Evolutionary conservation across 2,113 vertebrate genomes (phyloP).

Genomic region (Sinosuthora webbiana): DNA sequence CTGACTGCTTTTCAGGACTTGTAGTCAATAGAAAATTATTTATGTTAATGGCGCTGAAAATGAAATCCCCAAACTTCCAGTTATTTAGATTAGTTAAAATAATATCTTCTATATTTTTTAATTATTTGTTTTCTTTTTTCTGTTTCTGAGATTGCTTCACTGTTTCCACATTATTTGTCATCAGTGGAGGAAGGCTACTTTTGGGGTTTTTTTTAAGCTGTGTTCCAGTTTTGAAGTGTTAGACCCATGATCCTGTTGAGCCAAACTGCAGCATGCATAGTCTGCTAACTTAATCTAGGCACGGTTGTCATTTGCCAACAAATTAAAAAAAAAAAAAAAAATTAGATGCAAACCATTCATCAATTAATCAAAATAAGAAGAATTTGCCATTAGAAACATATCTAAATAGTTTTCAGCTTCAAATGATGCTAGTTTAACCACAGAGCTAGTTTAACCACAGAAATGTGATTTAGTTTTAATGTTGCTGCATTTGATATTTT

Average conservation of each 20-base stretch:
- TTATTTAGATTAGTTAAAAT: background rate
- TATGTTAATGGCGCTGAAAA: background rate
- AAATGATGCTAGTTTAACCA: background rate
- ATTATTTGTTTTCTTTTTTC: background rate
- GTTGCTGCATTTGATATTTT: background rate
- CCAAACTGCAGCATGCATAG: background rate
- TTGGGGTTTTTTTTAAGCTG: rapidly evolving
- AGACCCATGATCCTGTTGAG: background rate
- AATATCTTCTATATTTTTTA: background rate
- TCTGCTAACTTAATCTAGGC: background rate
- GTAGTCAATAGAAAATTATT: background rate
- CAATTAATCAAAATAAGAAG: background rate
- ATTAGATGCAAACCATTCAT: background rate
- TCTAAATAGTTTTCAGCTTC: background rate
- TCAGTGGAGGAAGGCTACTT: background rate
- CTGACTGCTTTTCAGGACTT: background rate
- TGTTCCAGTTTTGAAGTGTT: background rate
- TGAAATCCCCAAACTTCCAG: background rate
- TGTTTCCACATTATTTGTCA: background rate
- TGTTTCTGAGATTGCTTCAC: background rate
- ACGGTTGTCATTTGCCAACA: background rate
- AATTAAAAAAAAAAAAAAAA: background rate
- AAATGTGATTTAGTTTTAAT: background rate
- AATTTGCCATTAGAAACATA: background rate
- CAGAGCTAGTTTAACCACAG: background rate